These are phyloP conservation scores for Muntiacus muntjak DNA, from an alignment of 2,113 vertebrate species.

Conservation along the genomic window DNA sequence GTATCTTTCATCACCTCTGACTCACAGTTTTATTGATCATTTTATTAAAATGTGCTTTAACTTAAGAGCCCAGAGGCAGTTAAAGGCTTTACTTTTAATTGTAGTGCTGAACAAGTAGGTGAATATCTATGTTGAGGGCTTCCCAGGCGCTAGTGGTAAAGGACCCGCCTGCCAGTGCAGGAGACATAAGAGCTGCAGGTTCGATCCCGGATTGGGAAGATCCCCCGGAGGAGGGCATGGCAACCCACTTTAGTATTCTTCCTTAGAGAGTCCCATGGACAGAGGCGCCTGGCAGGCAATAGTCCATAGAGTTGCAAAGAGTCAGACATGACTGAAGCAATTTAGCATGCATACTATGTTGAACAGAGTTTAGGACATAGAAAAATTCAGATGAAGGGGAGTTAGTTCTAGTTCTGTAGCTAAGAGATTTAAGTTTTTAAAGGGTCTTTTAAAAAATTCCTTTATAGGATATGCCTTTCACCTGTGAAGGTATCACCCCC, in stretches of 20 bases:
- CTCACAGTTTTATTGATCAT: not conserved
- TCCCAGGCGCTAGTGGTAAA: not conserved
- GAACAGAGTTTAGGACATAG: not conserved
- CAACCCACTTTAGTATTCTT: not conserved
- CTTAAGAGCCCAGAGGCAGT: not conserved
- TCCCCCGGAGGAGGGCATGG: not conserved
- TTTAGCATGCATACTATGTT: not conserved
- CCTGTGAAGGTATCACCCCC: slow-evolving; percentile 97
- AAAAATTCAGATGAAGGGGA: not conserved
- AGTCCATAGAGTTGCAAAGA: not conserved
- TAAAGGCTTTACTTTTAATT: not conserved
- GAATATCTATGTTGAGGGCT: not conserved
- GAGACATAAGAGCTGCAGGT: not conserved
- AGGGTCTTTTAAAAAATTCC: slow-evolving; percentile 11
- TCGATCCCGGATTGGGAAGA: not conserved
- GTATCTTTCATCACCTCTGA: not conserved
- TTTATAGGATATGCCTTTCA: slow-evolving; percentile 97
- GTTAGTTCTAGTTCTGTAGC: not conserved
- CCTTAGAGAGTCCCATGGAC: not conserved
- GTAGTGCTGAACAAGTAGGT: not conserved
- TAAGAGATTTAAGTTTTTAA: not conserved
- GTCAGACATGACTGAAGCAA: not conserved
- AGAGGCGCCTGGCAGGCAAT: not conserved
- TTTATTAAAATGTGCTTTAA: slow-evolving; percentile 34
- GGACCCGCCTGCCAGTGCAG: not conserved